Evolutionary conservation across 2,797 vertebrate species (phyloP).

Genomic region (Clarias fuscus): DNA sequence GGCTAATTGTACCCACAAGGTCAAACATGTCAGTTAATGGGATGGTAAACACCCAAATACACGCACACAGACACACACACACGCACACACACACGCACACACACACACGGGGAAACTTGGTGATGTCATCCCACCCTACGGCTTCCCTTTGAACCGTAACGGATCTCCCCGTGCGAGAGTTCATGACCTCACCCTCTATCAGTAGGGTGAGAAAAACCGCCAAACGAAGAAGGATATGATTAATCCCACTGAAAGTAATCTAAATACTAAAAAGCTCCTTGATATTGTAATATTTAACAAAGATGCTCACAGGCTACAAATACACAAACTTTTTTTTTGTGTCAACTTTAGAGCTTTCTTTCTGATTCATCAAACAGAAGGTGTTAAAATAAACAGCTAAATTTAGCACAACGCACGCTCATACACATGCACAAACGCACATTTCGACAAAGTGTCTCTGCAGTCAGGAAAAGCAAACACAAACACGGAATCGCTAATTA

Average conservation of each 20-base stretch:
- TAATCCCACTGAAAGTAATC: constrained; percentile 10
- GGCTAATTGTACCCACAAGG: not conserved
- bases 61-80: not conserved
- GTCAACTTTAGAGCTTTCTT: not conserved
- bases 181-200: constrained; percentile 24
- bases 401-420: not conserved
- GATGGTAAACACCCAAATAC: not conserved
- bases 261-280: not conserved
- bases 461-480: constrained; percentile 17
- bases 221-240: constrained; percentile 10
- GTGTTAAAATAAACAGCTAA: not conserved
- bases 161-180: not conserved
- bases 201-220: constrained; percentile 5
- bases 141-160: constrained; percentile 12
- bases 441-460: constrained; percentile 7
- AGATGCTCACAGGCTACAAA: not conserved
- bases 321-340: not conserved
- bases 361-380: not conserved
- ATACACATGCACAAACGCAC: not conserved
- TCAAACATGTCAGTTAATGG: not conserved
- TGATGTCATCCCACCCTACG: not conserved
- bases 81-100: not conserved
- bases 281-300: constrained; percentile 13
- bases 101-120: not conserved
- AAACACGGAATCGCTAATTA: constrained; percentile 33